phyloP scores from a whole-genome alignment of 2,113 vertebrate species.

The Hypanus sabinus region DNA sequence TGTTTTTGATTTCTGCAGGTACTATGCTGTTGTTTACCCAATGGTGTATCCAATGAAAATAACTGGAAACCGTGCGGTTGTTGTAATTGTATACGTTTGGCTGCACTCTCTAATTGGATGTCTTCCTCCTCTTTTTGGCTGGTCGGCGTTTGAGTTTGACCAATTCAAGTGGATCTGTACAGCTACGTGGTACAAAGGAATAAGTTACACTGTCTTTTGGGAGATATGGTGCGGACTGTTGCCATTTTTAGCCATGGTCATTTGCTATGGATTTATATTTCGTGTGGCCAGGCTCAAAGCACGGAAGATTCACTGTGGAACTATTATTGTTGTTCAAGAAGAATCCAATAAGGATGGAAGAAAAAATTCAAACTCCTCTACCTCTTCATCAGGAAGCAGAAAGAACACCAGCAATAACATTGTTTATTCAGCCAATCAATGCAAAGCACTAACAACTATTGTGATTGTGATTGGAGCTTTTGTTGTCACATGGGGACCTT shows the following conservation, averaged over 20 bases:
- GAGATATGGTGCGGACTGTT: conserved; percentile 82
- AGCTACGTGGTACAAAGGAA: conserved; percentile 82
- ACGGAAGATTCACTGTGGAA: conserved; percentile 88
- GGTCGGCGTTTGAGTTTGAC: conserved; percentile 90
- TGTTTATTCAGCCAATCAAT: conserved; percentile 91
- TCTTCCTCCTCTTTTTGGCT: conserved; percentile 88
- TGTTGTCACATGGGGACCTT: conserved; percentile 85
- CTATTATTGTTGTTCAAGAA: conserved; percentile 67
- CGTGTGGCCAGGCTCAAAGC: conserved; percentile 91
- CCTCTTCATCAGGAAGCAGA: conserved; percentile 80
- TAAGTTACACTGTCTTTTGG: conserved; percentile 85
- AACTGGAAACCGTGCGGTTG: conserved; percentile 81
- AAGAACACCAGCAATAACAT: conserved; percentile 66
- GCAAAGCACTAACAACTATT: conserved; percentile 91
- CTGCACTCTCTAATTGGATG: conserved; percentile 86
- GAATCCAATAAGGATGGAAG: conserved; percentile 62
- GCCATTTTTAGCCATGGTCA: conserved; percentile 77
- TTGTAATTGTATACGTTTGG: conserved; percentile 87
- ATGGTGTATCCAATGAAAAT: conserved; percentile 99
- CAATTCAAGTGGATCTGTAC: conserved; percentile 94
- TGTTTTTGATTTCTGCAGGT: conserved; percentile 56
- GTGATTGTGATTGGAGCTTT: conserved; percentile 91
- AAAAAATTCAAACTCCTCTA: conserved; percentile 91
- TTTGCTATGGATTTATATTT: conserved; percentile 91
- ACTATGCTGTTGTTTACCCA: conserved; percentile 93